phyloP scores from a whole-genome alignment of 2,797 vertebrate species.

The Hydrocynus forskahlii region DNA sequence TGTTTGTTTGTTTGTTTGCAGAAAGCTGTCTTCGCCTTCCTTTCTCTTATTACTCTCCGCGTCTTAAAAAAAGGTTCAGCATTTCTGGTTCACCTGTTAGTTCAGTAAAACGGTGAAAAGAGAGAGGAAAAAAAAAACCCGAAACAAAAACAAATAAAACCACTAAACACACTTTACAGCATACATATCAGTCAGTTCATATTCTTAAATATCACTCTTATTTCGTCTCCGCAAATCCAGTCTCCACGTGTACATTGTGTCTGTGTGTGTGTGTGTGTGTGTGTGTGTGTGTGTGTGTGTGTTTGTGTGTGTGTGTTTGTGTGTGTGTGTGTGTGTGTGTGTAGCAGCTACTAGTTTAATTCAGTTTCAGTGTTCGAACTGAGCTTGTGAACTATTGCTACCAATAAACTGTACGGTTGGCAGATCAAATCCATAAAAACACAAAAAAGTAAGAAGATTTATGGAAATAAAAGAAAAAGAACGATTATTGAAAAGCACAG shows the following conservation, averaged over 20 bases:
- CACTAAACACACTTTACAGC: conserved; percentile 63
- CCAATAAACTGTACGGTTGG: conserved; percentile 74
- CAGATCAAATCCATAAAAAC: conserved; percentile 79
- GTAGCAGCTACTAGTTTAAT: conserved; percentile 82
- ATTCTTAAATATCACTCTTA: conserved; percentile 58
- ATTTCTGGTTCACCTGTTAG: conserved; percentile 81
- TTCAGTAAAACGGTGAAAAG: conserved; percentile 73
- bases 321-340: conserved; percentile 72
- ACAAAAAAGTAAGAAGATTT: conserved; percentile 60
- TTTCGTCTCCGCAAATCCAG: conserved; percentile 75
- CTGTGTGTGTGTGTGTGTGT: conserved; percentile 81
- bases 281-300: conserved; percentile 78
- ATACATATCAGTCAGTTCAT: conserved; percentile 65
- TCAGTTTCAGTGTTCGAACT: conserved; percentile 86
- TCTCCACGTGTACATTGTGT: conserved; percentile 84
- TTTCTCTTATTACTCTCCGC: conserved; percentile 75
- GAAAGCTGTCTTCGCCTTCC: conserved; percentile 65
- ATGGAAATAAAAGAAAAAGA: conserved; percentile 26
- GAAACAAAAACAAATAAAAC: background rate
- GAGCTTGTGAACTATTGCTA: conserved; percentile 62
- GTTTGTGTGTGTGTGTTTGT: too few relatives aligned
- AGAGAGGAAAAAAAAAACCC: conserved; percentile 59
- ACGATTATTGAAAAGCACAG: conserved; percentile 42
- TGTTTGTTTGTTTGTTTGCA: conserved; percentile 58
- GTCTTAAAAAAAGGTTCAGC: conserved; percentile 82